Percentiles rank a stretch among this genome's conserved stretches.
Evolutionary conservation across 2,888 invertebrate species (phyloP).

Genomic region (Strigamia maritima): DNA sequence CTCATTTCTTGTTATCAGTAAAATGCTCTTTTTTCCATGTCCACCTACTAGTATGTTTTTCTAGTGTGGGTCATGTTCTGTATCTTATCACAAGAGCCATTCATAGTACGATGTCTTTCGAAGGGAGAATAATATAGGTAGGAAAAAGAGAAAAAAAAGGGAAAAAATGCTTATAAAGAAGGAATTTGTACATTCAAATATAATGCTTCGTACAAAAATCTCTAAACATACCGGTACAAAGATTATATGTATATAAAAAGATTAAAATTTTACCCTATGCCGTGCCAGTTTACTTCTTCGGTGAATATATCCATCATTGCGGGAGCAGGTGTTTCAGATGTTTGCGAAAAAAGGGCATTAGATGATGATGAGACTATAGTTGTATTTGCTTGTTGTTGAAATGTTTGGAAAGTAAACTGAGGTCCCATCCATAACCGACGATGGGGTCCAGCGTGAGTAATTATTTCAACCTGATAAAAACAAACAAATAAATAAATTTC

Average conservation of each 20-base stretch:
- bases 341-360: conserved; percentile 52
- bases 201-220: neutral
- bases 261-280: conserved; percentile 48
- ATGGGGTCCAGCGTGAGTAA: conserved; percentile 94
- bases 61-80: conserved; percentile 11
- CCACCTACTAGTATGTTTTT: conserved; percentile 3
- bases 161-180: neutral
- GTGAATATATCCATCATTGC: conserved; percentile 50
- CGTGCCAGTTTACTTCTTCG: conserved; percentile 52
- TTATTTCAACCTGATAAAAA: conserved; percentile 77
- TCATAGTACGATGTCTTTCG: neutral
- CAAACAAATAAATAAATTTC: neutral
- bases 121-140: conserved; percentile 2
- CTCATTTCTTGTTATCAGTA: conserved; percentile 15
- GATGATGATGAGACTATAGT: conserved; percentile 52
- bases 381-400: conserved; percentile 55
- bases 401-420: conserved; percentile 97
- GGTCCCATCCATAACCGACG: conserved; percentile 97
- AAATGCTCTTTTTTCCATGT: conserved; percentile 7
- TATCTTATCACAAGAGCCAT: conserved; percentile 19
- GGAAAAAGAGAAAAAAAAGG: neutral
- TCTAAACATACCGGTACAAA: neutral
- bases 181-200: neutral
- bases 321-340: conserved; percentile 48
- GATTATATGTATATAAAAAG: neutral